These are phyloP conservation scores for Phycodurus eques DNA, from an alignment of 2,113 vertebrate genomes.

Conservation along the genomic window DNA sequence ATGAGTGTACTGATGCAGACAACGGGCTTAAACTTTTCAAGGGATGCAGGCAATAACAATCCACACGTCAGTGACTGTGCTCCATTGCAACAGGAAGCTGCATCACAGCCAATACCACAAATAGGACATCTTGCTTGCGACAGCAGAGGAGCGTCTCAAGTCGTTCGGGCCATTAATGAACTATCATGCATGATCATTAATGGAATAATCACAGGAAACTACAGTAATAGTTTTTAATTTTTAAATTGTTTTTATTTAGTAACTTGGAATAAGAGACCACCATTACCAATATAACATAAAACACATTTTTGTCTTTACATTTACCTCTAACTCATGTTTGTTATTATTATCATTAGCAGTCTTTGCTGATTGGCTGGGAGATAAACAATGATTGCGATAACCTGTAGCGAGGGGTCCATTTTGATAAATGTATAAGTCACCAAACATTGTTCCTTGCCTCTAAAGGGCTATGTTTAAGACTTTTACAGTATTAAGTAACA, in stretches of 20 bases:
- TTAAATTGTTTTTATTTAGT: neutral
- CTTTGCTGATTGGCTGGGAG: neutral
- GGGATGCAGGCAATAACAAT: conserved; percentile 31
- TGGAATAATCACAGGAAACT: neutral
- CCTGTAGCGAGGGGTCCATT: neutral
- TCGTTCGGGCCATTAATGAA: conserved; percentile 33
- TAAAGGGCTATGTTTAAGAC: neutral
- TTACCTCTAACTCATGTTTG: too few relatives aligned
- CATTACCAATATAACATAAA: neutral
- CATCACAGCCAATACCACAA: conserved; percentile 45
- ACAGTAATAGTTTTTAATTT: neutral
- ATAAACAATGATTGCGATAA: neutral
- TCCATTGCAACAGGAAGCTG: conserved; percentile 54
- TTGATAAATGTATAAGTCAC: neutral
- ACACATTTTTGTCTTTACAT: neutral
- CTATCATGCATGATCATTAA: conserved; percentile 30
- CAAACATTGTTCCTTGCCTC: neutral
- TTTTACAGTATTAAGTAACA: conserved; percentile 5
- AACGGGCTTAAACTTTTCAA: conserved; percentile 42
- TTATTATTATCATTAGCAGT: neutral
- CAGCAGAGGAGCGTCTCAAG: conserved; percentile 19
- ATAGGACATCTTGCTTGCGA: conserved; percentile 56
- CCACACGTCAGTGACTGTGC: conserved; percentile 50
- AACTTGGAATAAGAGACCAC: too few relatives aligned
- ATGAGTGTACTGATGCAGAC: conserved; percentile 32